These are phyloP conservation scores for Cettia cetti DNA, from an alignment of 2,113 vertebrate genomes.

Conservation along the genomic window DNA sequence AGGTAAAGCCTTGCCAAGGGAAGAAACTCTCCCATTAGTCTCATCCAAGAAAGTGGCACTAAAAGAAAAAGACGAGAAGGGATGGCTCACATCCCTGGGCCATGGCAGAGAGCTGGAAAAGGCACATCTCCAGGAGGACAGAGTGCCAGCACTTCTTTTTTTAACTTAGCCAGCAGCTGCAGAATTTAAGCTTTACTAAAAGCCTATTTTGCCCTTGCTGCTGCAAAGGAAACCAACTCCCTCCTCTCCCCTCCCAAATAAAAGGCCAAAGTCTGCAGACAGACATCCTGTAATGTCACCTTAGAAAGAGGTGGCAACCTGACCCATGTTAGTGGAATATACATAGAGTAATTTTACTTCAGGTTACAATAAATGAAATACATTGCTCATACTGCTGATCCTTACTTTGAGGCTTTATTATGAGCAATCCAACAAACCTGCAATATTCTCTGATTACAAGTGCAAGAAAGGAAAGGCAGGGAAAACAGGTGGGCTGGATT, in stretches of 20 bases:
- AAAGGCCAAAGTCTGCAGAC: not conserved
- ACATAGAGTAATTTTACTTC: not conserved
- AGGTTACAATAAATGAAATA: not conserved
- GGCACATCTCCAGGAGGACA: slow-evolving; percentile 24
- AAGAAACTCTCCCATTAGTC: not conserved
- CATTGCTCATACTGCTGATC: not conserved
- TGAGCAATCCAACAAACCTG: not conserved
- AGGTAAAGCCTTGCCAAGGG: not conserved
- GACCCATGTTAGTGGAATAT: not conserved
- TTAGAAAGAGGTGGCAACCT: not conserved
- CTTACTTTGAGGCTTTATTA: not conserved
- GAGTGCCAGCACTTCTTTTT: slow-evolving; percentile 25
- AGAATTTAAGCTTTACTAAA: slow-evolving; percentile 29
- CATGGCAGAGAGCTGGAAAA: not conserved
- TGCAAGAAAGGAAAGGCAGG: not conserved
- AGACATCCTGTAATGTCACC: slow-evolving; percentile 20
- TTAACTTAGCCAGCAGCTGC: slow-evolving; percentile 33
- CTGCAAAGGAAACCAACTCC: slow-evolving; percentile 19
- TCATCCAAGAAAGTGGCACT: not conserved
- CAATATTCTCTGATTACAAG: not conserved
- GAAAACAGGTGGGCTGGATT: not conserved
- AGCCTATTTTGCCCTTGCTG: not conserved
- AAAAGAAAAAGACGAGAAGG: not conserved
- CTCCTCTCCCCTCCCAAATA: not conserved
- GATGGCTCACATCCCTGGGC: not conserved